Conservation (phyloP, 2,113 vertebrate genomes). For the Melanostigma gelatinosum region DNA sequence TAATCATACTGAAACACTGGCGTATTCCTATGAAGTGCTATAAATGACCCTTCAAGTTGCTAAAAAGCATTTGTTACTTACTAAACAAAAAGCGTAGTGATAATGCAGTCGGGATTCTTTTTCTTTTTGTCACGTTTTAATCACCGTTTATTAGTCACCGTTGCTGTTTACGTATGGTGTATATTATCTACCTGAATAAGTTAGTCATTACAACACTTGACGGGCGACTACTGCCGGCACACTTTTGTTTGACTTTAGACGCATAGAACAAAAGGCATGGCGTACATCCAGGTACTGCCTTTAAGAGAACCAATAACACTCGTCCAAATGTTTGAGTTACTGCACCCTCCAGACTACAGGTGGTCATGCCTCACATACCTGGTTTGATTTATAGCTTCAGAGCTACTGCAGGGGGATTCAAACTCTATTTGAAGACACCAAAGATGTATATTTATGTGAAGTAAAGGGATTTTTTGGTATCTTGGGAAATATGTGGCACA, state of each 20-base stretch:
- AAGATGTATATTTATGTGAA: neutral
- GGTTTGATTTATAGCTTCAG: neutral
- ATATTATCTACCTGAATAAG: conserved; percentile 27
- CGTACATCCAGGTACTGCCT: neutral
- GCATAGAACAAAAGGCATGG: conserved; percentile 1
- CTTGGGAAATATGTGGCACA: neutral
- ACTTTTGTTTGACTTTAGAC: conserved; percentile 44
- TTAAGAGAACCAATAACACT: neutral
- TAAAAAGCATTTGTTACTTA: neutral
- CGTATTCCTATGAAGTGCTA: neutral
- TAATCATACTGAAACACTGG: conserved; percentile 10
- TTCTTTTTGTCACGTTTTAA: neutral
- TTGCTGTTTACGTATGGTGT: conserved; percentile 35
- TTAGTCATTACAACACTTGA: conserved; percentile 46
- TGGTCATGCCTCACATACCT: conserved; percentile 7
- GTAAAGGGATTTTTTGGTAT: neutral
- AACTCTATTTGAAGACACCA: neutral
- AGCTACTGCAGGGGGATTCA: neutral
- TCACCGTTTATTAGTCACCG: no score
- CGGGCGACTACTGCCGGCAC: neutral
- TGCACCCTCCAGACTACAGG: neutral
- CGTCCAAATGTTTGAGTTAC: neutral
- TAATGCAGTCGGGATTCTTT: neutral
- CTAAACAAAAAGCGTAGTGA: neutral
- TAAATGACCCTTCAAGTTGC: neutral